A percentile compares a stretch with the other conserved stretches of the same genome.
Evolutionary conservation across 2,113 vertebrate species (phyloP).

Genomic region (Leucopsar rothschildi): DNA sequence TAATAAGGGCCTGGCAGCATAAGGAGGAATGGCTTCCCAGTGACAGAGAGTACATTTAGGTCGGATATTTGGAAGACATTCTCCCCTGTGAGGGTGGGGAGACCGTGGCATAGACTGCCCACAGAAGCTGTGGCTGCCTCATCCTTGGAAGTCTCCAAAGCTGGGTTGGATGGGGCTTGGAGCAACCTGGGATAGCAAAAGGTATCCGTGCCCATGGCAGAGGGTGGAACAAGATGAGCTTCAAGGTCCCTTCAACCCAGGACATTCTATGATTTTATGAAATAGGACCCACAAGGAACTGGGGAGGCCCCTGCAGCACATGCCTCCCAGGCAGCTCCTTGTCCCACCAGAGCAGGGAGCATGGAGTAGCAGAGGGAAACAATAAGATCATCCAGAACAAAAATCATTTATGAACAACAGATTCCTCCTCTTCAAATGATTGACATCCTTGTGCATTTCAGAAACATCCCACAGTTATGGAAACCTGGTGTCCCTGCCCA

Average conservation of each 20-base stretch:
- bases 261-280: neutral
- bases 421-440: neutral
- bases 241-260: neutral
- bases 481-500: neutral
- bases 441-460: neutral
- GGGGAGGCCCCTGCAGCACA: rapidly evolving
- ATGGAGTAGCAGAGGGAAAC: neutral
- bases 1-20: neutral
- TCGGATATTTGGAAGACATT: neutral
- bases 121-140: neutral
- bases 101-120: neutral
- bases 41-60: neutral
- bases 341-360: neutral
- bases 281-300: neutral
- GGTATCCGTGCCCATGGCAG: neutral
- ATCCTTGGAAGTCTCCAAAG: neutral
- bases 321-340: neutral
- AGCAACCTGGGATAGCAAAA: rapidly evolving
- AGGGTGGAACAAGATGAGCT: neutral
- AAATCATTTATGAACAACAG: neutral
- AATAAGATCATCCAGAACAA: neutral
- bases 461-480: neutral
- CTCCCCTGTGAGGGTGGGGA: rapidly evolving
- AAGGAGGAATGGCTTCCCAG: neutral
- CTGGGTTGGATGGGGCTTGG: rapidly evolving